Evolutionary conservation across 2,888 invertebrate genomes (phyloP).

Genomic region (Perizoma affinitatum): DNA sequence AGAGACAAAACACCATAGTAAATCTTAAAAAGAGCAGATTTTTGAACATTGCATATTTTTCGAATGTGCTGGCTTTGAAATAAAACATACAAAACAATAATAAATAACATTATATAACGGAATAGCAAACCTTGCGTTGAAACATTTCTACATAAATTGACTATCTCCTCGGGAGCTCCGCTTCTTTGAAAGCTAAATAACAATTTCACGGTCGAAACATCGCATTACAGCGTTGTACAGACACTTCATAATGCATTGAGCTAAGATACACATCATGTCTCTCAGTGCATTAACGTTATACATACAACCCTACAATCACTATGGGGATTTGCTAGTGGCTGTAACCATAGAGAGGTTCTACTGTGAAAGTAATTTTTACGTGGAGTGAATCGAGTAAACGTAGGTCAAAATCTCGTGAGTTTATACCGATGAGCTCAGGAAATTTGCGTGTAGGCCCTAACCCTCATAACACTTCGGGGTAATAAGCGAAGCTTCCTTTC

Average conservation of each 20-base stretch:
- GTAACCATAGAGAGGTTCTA: conserved; percentile 20
- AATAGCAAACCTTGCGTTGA: neutral
- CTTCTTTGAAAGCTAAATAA: conserved; percentile 23
- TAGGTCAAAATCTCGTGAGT: neutral
- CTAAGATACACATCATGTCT: conserved; percentile 23
- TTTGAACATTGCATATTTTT: neutral
- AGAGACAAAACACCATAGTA: too few species aligned
- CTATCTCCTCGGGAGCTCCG: conserved; percentile 7
- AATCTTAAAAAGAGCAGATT: too few species aligned
- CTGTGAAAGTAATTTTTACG: conserved; percentile 15
- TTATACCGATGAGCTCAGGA: neutral
- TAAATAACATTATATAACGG: neutral
- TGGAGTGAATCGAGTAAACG: too few species aligned
- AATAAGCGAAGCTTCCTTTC: too few species aligned
- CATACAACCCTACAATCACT: conserved; percentile 23
- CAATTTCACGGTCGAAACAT: conserved; percentile 34
- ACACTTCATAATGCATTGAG: conserved; percentile 35
- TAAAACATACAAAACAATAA: neutral
- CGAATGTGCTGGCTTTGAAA: neutral
- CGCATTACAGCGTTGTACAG: conserved; percentile 24
- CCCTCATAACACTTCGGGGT: too few species aligned
- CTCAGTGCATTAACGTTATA: conserved; percentile 27
- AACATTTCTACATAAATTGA: conserved; percentile 17
- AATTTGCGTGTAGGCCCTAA: neutral
- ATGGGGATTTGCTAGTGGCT: conserved; percentile 26